Conservation (phyloP, 1,140 invertebrate species). For the Nymphalis io region DNA sequence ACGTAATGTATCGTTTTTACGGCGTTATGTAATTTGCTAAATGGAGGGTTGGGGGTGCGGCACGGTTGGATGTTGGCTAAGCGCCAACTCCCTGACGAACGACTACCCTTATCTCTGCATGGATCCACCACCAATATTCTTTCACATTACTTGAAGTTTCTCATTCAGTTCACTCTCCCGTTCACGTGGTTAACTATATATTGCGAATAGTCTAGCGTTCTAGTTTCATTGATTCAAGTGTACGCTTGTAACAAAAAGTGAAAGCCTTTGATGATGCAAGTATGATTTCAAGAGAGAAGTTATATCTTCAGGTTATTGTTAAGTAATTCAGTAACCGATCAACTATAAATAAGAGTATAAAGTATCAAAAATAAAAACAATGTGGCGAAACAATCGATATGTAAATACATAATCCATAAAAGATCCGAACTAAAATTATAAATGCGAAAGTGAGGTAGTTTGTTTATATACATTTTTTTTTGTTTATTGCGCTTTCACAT, state of each 20-base stretch:
- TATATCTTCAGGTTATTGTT: too few relatives aligned
- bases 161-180: constrained; percentile 42
- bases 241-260: not conserved
- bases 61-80: constrained; percentile 45
- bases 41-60: constrained; percentile 37
- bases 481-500: too few relatives aligned
- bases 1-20: constrained; percentile 44
- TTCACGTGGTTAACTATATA: constrained; percentile 42
- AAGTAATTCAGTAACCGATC: too few relatives aligned
- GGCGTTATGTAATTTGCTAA: constrained; percentile 50
- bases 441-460: too few relatives aligned
- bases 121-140: constrained; percentile 54
- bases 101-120: constrained; percentile 57
- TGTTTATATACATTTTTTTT: too few relatives aligned
- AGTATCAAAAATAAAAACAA: too few relatives aligned
- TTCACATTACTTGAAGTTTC: constrained; percentile 42
- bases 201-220: constrained; percentile 1
- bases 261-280: not conserved
- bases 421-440: too few relatives aligned
- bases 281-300: too few relatives aligned
- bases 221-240: not conserved
- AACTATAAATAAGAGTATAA: too few relatives aligned
- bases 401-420: too few relatives aligned
- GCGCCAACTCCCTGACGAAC: constrained; percentile 54
- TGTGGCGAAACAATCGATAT: too few relatives aligned